Conservation (phyloP, 2,113 vertebrate species). For the Suricata suricatta region DNA sequence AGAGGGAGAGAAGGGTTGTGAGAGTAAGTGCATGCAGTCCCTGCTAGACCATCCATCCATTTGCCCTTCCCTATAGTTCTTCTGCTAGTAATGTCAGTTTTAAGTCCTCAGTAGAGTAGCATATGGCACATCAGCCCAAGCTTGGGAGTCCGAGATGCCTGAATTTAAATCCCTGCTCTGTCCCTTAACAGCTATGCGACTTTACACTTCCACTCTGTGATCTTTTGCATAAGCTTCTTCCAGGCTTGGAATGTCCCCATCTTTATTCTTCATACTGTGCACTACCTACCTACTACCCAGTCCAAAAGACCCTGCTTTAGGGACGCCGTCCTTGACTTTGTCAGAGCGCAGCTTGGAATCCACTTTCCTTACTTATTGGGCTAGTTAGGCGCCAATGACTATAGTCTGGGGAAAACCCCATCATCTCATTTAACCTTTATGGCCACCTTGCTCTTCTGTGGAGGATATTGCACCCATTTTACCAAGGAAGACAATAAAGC, state of each 20-base stretch:
- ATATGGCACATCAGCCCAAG: no score
- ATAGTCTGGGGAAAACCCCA: not conserved
- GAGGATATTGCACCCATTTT: not conserved
- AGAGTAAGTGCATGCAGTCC: accelerated
- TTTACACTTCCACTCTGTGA: not conserved
- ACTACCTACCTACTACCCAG: not conserved
- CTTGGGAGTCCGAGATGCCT: no score
- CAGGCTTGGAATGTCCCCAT: not conserved
- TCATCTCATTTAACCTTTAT: not conserved
- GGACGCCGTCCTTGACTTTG: not conserved
- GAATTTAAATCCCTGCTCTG: no score
- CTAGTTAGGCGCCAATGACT: no score
- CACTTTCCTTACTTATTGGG: not conserved
- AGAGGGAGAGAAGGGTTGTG: not conserved
- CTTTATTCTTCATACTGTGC: not conserved
- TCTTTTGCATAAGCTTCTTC: not conserved
- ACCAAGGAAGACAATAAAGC: not conserved
- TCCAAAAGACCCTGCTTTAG: not conserved
- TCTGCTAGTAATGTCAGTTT: not conserved
- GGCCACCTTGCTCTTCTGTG: not conserved
- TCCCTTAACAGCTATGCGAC: no score
- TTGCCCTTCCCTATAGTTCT: not conserved
- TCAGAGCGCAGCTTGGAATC: not conserved
- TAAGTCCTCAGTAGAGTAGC: not conserved
- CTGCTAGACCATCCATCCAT: no score